phyloP scores from a whole-genome alignment of 2,113 vertebrate species.

The Otis tarda region DNA sequence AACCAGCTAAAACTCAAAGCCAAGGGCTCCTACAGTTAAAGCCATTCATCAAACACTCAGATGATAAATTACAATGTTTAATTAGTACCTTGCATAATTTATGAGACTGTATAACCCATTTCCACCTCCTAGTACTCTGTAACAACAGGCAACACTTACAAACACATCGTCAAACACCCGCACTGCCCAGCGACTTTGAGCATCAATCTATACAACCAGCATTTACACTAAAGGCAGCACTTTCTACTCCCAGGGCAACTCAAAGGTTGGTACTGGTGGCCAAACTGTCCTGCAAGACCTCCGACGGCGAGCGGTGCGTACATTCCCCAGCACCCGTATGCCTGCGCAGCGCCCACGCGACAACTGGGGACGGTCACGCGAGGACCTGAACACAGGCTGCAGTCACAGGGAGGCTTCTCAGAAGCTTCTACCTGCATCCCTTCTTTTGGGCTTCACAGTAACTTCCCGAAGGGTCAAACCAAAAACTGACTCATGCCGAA shows the following conservation, averaged over 20 bases:
- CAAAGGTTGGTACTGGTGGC: background rate
- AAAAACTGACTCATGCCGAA: background rate
- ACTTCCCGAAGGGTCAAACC: background rate
- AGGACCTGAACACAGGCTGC: background rate
- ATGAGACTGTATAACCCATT: background rate
- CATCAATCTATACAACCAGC: background rate
- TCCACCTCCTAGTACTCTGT: background rate
- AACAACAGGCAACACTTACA: background rate
- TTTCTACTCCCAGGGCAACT: background rate
- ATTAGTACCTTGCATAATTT: conserved; percentile 54
- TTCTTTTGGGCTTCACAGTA: background rate
- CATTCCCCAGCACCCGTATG: fast-evolving
- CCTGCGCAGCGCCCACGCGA: background rate
- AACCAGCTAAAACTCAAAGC: background rate
- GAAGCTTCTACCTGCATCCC: background rate
- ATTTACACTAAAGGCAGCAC: background rate
- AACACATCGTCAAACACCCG: background rate
- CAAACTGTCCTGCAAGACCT: background rate
- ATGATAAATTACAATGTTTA: conserved; percentile 46
- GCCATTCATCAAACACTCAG: background rate
- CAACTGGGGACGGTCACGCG: fast-evolving
- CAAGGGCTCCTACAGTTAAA: background rate
- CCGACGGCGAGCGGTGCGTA: fast-evolving
- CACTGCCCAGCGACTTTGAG: background rate
- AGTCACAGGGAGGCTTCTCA: background rate